A percentile compares a stretch with the other conserved stretches of the same genome.
phyloP scores from a whole-genome alignment of 2,888 invertebrate genomes.

The Euplagia quadripunctaria region DNA sequence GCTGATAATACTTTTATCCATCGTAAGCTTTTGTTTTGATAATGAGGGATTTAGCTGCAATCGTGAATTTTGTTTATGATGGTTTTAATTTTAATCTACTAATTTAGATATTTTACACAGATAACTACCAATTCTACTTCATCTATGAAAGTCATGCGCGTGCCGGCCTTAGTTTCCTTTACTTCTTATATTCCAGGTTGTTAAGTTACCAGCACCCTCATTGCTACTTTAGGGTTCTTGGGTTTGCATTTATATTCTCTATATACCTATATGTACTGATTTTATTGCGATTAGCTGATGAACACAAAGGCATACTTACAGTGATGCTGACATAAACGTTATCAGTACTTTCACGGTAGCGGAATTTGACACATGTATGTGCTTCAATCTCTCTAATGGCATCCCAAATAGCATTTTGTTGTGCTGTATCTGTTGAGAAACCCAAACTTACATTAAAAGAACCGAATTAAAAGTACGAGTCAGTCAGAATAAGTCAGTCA shows the following conservation, averaged over 20 bases:
- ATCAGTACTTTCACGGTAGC: conserved; percentile 70
- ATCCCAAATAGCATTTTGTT: conserved; percentile 71
- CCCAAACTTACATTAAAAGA: not conserved
- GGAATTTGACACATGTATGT: conserved; percentile 77
- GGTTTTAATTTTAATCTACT: not conserved
- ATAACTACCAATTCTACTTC: not conserved
- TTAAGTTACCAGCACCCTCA: no score
- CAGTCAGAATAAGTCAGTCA: no score
- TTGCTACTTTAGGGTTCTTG: no score
- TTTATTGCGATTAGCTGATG: not conserved
- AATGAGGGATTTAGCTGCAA: not conserved
- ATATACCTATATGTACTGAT: not conserved
- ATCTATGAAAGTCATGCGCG: not conserved
- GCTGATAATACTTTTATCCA: not conserved
- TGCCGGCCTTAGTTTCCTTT: not conserved
- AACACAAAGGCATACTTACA: conserved; percentile 59
- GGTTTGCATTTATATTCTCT: no score
- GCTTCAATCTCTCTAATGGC: conserved; percentile 75
- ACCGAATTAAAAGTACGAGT: not conserved
- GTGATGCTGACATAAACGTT: conserved; percentile 70
- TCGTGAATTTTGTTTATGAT: not conserved
- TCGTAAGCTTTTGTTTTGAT: not conserved
- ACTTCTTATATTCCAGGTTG: not conserved
- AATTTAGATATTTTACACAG: not conserved
- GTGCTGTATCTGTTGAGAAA: conserved; percentile 64